Percentiles rank a stretch among this genome's conserved stretches.
phyloP scores from a whole-genome alignment of 2,888 invertebrate species.

The Calliphora vomitoria region DNA sequence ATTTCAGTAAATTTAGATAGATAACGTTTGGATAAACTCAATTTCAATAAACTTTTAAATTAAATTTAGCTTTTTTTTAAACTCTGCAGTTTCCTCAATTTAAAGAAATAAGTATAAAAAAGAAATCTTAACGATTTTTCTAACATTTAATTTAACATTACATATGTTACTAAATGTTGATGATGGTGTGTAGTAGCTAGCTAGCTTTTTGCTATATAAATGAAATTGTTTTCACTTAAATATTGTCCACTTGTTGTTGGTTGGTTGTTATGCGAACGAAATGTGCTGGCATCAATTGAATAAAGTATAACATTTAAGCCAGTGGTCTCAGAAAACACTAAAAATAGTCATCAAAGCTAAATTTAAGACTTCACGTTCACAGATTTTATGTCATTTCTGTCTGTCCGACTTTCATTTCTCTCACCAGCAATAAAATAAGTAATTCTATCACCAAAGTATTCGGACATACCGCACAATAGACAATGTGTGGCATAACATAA shows the following conservation, averaged over 20 bases:
- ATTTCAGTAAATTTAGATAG: too few species aligned
- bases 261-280: neutral
- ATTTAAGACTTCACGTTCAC: slow-evolving; percentile 52
- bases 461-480: slow-evolving; percentile 16
- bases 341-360: slow-evolving; percentile 46
- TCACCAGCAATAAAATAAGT: slow-evolving; percentile 55
- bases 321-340: slow-evolving; percentile 12
- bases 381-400: slow-evolving; percentile 47
- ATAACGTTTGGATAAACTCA: too few species aligned
- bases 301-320: slow-evolving; percentile 13
- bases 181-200: neutral
- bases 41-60: too few species aligned
- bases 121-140: neutral
- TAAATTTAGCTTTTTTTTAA: too few species aligned
- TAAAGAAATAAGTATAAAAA: neutral
- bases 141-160: neutral
- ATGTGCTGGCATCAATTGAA: neutral
- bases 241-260: slow-evolving; percentile 14
- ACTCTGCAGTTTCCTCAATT: too few species aligned
- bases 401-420: slow-evolving; percentile 42
- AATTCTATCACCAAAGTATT: slow-evolving; percentile 19
- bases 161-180: neutral
- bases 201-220: neutral
- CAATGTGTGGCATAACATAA: neutral
- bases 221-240: slow-evolving; percentile 21